Conservation (phyloP, 2,113 vertebrate species). For the Pelecanus crispus region DNA sequence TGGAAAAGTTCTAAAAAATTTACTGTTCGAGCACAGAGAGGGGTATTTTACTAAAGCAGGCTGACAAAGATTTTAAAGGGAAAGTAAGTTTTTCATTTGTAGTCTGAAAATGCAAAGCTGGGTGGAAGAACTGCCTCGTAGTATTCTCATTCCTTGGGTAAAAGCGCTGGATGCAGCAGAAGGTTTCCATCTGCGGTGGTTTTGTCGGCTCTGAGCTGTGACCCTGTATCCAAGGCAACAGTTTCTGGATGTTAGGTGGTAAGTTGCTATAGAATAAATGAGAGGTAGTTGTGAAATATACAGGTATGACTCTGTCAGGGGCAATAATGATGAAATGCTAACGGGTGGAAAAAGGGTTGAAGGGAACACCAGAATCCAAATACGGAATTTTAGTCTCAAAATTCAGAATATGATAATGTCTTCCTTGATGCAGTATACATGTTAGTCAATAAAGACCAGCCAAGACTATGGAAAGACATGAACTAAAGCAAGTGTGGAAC, state of each 20-base stretch:
- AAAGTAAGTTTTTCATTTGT: neutral
- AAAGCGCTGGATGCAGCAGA: neutral
- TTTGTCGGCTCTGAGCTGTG: neutral
- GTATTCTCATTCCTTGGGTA: neutral
- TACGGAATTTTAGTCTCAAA: neutral
- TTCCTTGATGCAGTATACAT: neutral
- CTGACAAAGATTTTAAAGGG: neutral
- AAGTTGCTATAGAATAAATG: neutral
- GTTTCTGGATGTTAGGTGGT: neutral
- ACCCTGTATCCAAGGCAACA: slow-evolving; percentile 56
- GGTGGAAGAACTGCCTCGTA: neutral
- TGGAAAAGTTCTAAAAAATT: neutral
- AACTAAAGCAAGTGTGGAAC: neutral
- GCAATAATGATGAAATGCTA: neutral
- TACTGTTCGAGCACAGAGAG: neutral
- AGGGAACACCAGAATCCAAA: neutral
- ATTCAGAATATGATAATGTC: neutral
- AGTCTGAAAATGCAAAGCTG: neutral
- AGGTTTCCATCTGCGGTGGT: neutral
- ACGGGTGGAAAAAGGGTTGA: neutral
- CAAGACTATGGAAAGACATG: neutral
- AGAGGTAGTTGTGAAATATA: neutral
- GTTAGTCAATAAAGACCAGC: neutral
- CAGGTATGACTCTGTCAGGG: neutral
- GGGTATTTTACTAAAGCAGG: neutral